Conservation (phyloP, 1,140 invertebrate species). For the Cydia splendana region DNA sequence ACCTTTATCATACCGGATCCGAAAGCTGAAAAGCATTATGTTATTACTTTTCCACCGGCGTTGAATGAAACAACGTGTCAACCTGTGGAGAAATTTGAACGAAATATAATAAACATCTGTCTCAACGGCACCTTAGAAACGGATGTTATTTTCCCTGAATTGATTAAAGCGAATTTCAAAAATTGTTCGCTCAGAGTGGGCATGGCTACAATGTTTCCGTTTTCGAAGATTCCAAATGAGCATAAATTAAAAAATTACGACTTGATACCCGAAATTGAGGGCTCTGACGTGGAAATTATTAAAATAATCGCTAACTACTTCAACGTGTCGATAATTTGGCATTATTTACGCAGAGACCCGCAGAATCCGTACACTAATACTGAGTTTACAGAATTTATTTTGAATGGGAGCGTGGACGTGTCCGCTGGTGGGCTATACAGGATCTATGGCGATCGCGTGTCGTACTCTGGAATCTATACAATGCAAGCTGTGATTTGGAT, state of each 20-base stretch:
- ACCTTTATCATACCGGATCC: slow-evolving; percentile 44
- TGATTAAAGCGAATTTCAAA: slow-evolving; percentile 51
- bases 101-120: slow-evolving; percentile 47
- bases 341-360: slow-evolving; percentile 48
- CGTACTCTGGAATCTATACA: slow-evolving; percentile 63
- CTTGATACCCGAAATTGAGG: slow-evolving; percentile 42
- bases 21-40: slow-evolving; percentile 34
- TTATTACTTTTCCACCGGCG: slow-evolving; percentile 37
- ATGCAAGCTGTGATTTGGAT: slow-evolving; percentile 59
- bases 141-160: slow-evolving; percentile 45
- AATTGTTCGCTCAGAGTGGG: slow-evolving; percentile 59
- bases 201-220: slow-evolving; percentile 55
- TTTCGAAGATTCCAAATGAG: slow-evolving; percentile 46
- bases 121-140: slow-evolving; percentile 39
- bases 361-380: slow-evolving; percentile 47
- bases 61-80: slow-evolving; percentile 51
- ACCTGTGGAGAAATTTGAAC: slow-evolving; percentile 36
- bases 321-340: slow-evolving; percentile 52
- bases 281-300: slow-evolving; percentile 59
- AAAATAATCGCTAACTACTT: slow-evolving; percentile 60
- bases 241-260: slow-evolving; percentile 46
- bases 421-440: slow-evolving; percentile 65
- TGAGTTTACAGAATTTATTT: slow-evolving; percentile 49
- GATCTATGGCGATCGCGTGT: slow-evolving; percentile 55
- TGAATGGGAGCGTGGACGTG: slow-evolving; percentile 59